Percentiles rank a stretch among this genome's conserved stretches.
These are phyloP conservation scores for Sabatieria punctata DNA, from an alignment of 2,888 invertebrate genomes.

Conservation along the genomic window DNA sequence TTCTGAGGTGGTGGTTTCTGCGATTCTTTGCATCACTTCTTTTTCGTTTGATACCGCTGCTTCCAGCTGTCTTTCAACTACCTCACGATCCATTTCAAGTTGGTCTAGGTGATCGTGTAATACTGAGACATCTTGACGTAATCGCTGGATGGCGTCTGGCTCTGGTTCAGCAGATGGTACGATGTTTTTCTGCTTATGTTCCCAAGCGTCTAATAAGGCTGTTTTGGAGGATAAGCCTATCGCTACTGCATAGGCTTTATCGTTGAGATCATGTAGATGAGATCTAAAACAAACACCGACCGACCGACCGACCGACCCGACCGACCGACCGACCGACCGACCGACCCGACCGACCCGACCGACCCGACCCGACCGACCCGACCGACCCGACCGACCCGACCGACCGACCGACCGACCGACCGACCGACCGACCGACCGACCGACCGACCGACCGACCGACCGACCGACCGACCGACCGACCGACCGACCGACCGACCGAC, in stretches of 20 bases:
- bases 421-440: too few relatives aligned
- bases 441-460: too few relatives aligned
- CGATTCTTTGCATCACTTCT: conserved; percentile 49
- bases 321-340: too few relatives aligned
- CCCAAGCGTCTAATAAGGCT: conserved; percentile 12
- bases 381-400: too few relatives aligned
- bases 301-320: too few relatives aligned
- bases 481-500: too few relatives aligned
- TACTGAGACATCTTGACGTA: background rate
- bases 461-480: too few relatives aligned
- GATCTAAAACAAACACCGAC: conserved; percentile 43
- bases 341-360: too few relatives aligned
- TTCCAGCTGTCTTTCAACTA: conserved; percentile 4
- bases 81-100: background rate
- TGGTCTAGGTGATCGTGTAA: background rate
- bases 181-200: background rate
- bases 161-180: background rate
- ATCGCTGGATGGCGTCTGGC: background rate
- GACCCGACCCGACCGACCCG: too few relatives aligned
- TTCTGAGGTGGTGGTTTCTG: conserved; percentile 62
- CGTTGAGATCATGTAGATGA: conserved; percentile 69
- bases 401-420: too few relatives aligned
- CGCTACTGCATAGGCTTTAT: conserved; percentile 23
- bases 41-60: conserved; percentile 6
- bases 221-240: conserved; percentile 22